A percentile compares a stretch with the other conserved stretches of the same genome.
phyloP scores from a whole-genome alignment of 2,113 vertebrate species.

The Coregonus clupeaformis region DNA sequence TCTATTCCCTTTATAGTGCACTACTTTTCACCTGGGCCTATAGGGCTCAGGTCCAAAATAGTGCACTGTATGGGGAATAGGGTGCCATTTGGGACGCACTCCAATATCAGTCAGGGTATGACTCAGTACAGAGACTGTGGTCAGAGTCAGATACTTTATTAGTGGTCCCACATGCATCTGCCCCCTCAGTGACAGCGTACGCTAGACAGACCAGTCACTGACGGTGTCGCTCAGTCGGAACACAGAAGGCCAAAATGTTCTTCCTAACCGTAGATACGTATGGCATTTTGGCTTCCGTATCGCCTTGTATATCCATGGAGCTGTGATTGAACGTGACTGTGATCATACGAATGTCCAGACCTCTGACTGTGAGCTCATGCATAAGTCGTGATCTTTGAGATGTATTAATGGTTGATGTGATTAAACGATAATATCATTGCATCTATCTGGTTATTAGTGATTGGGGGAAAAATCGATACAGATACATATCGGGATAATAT shows the following conservation, averaged over 20 bases:
- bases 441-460: neutral
- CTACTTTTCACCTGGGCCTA: too few species aligned
- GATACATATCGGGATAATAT: neutral
- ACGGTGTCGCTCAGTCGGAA: constrained; percentile 55
- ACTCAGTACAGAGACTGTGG: constrained; percentile 49
- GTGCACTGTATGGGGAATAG: too few species aligned
- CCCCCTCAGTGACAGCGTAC: constrained; percentile 48
- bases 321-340: constrained; percentile 27
- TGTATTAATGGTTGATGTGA: constrained; percentile 28
- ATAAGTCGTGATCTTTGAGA: constrained; percentile 8
- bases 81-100: too few species aligned
- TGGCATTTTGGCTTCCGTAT: constrained; percentile 49
- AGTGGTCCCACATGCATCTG: constrained; percentile 40
- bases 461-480: neutral
- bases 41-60: too few species aligned
- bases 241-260: constrained; percentile 47
- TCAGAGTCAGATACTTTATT: neutral
- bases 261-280: constrained; percentile 51
- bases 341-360: constrained; percentile 26
- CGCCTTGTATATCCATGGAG: constrained; percentile 31
- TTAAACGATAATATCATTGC: neutral
- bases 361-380: constrained; percentile 7
- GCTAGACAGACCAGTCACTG: constrained; percentile 41
- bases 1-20: too few species aligned
- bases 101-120: constrained; percentile 21